Conservation (phyloP, 2,797 vertebrate species). For the Cryptoblepharus egeriae region DNA sequence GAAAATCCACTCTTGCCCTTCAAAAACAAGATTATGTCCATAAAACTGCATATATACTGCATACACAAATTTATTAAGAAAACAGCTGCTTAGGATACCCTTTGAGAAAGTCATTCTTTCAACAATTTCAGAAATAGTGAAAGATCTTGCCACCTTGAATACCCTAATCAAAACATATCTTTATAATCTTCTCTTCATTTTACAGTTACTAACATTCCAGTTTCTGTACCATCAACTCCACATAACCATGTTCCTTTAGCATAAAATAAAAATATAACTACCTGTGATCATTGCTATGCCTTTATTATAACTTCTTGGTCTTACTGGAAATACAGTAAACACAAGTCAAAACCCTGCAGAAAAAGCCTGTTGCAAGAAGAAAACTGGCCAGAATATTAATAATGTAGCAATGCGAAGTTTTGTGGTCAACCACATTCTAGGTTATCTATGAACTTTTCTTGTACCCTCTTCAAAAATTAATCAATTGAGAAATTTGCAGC, state of each 20-base stretch:
- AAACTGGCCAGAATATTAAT: not conserved
- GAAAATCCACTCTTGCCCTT: conserved; percentile 23
- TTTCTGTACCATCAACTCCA: conserved; percentile 1
- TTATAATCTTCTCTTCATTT: conserved; percentile 1
- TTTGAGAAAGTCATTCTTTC: not conserved
- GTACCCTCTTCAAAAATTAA: conserved; percentile 68
- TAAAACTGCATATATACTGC: conserved; percentile 19
- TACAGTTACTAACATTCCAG: conserved; percentile 16
- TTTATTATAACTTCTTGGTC: conserved; percentile 16
- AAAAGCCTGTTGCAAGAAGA: conserved; percentile 2
- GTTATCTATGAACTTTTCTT: conserved; percentile 59
- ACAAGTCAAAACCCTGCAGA: conserved; percentile 30
- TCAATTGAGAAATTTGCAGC: conserved; percentile 59
- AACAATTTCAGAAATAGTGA: not conserved
- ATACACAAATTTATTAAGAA: conserved; percentile 43
- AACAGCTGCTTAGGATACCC: conserved; percentile 35
- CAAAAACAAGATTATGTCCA: conserved; percentile 47
- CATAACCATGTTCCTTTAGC: conserved; percentile 10
- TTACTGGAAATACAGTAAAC: conserved; percentile 38
- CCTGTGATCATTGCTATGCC: conserved; percentile 20
- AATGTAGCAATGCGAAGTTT: conserved; percentile 48
- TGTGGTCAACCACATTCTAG: conserved; percentile 62
- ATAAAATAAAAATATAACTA: conserved; percentile 7
- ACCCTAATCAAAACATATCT: not conserved
- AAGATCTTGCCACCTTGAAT: conserved; percentile 32